Base-by-base conservation (phyloP, 2,888 invertebrate genomes). In the Diabrotica balteata region DNA sequence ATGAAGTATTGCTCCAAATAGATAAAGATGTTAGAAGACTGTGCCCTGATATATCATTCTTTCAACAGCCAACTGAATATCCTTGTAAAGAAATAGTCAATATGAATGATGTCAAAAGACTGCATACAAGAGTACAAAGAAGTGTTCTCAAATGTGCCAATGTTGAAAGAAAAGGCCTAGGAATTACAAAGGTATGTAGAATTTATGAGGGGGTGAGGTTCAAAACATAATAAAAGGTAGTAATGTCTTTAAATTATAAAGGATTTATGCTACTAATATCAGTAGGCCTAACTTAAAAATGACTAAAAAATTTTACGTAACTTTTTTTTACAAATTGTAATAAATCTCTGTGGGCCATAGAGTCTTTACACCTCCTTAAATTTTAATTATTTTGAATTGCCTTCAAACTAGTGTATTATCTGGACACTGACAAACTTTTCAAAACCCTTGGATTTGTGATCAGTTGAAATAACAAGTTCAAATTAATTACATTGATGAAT, bases 21-120 rank as follows among this genome's bases (percentile, higher is more conserved):
- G 98, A 98, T 84, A 98, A 98, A 83, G 97, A 98, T 85, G 97
- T 97, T 58, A 89, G 96, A 74, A 89, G 98, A 62, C 85, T 98
- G 3, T 97, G 96, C 81, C 98, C 98, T 9, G 98, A 98, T 83
- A 95, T 96, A 81, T 97, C 96, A 63, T 99, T 99, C 86, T 99
- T 99, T 84, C 98, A 98, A 85, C 92, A 90, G 81, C 92, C 96
- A 10, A 97, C 97, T 0, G 94, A 95, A 72, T 96, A 90, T 84
- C 98, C 98, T 0, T 95, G 95, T 81, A 85, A 88, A 63, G 90
- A 91, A 85, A 88, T 91, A 62, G 93, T 94, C 0, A 90, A 93
- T 82, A 92, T 93, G 76, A 90, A 90, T 78, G 93, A 93, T 4
- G 89, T 91, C 45, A 94, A 95, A 79, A 88, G 96, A 68, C 86